Conservation (phyloP, 2,888 invertebrate genomes). For the Andrena flavipes region DNA sequence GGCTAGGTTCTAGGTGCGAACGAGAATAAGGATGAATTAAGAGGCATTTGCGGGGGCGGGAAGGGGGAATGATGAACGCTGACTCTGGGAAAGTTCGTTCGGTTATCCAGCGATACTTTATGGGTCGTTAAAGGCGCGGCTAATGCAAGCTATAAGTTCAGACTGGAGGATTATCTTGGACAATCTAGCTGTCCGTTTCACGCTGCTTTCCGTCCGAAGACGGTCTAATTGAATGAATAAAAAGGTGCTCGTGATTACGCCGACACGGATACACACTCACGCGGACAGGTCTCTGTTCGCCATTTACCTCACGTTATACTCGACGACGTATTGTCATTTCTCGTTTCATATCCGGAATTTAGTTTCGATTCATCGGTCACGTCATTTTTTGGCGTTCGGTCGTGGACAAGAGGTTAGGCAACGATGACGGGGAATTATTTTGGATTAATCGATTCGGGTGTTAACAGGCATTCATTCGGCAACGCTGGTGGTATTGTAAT, state of each 20-base stretch:
- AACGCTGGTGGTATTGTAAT: slow-evolving; percentile 8
- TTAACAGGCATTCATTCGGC: slow-evolving; percentile 20
- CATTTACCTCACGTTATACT: slow-evolving; percentile 68
- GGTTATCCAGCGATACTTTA: slow-evolving; percentile 24
- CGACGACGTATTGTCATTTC: slow-evolving; percentile 56
- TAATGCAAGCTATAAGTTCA: slow-evolving; percentile 23
- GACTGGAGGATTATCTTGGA: slow-evolving; percentile 33
- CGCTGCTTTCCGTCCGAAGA: slow-evolving; percentile 2
- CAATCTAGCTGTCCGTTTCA: slow-evolving; percentile 20
- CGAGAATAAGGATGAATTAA: slow-evolving; percentile 8
- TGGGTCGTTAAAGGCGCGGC: slow-evolving; percentile 24
- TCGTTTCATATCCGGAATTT: slow-evolving; percentile 24
- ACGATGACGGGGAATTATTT: background rate
- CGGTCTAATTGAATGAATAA: slow-evolving; percentile 59
- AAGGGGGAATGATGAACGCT: slow-evolving; percentile 21
- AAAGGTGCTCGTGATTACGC: slow-evolving; percentile 14
- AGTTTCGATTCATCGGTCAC: background rate
- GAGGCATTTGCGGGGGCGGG: background rate
- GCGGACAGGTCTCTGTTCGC: slow-evolving; percentile 36
- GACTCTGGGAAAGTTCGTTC: slow-evolving; percentile 22
- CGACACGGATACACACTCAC: slow-evolving; percentile 3
- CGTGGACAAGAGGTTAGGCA: no score
- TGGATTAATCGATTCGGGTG: background rate
- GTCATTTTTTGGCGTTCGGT: background rate
- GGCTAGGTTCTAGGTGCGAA: background rate